Evolutionary conservation across 2,113 vertebrate genomes (phyloP).

Genomic region (Typhlomys cinereus): DNA sequence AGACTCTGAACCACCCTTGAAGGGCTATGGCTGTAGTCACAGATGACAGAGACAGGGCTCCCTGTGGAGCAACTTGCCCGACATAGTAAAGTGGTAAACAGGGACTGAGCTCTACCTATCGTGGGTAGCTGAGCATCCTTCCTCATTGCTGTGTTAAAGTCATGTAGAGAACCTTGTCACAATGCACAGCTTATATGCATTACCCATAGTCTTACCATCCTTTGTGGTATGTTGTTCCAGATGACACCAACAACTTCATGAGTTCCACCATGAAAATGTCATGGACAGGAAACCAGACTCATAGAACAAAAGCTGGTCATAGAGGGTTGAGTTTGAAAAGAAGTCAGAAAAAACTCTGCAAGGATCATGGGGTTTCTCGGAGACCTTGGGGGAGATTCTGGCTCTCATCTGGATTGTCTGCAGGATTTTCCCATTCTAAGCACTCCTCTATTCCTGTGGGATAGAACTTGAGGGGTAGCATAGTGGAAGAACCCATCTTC

Average conservation of each 20-base stretch:
- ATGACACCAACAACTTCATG: not conserved
- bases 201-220: not conserved
- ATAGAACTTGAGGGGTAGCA: not conserved
- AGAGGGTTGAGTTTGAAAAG: not conserved
- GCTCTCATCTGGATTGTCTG: not conserved
- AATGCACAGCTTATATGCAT: accelerated
- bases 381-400: not conserved
- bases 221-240: not conserved
- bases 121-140: not conserved
- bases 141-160: not conserved
- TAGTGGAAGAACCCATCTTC: not conserved
- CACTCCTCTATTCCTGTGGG: accelerated
- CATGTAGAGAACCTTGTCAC: not conserved
- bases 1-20: not conserved
- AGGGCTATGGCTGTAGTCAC: not conserved
- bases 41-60: not conserved
- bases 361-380: not conserved
- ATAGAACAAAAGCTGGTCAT: not conserved
- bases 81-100: not conserved
- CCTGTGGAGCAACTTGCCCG: not conserved
- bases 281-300: not conserved
- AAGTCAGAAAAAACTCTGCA: not conserved
- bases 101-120: not conserved
- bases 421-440: not conserved
- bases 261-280: not conserved